Conservation (phyloP, 2,797 vertebrate genomes). For the Simalia tracyae region DNA sequence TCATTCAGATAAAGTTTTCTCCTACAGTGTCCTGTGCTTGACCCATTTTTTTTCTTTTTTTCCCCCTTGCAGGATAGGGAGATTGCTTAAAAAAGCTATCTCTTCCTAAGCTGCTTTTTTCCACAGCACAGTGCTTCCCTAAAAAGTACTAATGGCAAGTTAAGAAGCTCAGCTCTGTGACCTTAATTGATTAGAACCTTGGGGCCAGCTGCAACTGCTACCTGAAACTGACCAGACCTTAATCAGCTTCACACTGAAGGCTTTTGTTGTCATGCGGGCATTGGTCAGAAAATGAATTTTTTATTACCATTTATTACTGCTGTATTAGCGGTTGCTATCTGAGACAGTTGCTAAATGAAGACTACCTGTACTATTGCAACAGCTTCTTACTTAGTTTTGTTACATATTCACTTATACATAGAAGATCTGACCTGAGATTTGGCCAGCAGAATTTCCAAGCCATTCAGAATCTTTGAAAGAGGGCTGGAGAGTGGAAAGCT, state of each 20-base stretch:
- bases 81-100: not conserved
- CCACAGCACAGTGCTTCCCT: not conserved
- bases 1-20: not conserved
- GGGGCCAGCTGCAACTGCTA: not conserved
- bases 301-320: not conserved
- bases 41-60: not conserved
- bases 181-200: not conserved
- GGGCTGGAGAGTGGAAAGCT: conserved; percentile 89
- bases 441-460: conserved; percentile 93
- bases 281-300: no score
- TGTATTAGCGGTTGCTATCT: not conserved
- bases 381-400: not conserved
- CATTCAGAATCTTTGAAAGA: conserved; percentile 92
- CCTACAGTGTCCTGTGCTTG: not conserved
- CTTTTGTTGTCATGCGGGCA: not conserved
- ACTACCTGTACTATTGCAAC: not conserved
- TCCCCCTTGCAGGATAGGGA: not conserved
- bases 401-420: no score
- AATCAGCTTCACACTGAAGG: not conserved
- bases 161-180: not conserved
- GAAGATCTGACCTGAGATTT: conserved; percentile 87
- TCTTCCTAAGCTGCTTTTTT: not conserved
- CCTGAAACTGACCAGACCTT: not conserved
- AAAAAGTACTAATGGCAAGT: not conserved
- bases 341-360: not conserved